phyloP scores from a whole-genome alignment of 1,140 invertebrate species.

The Phenacoccus solenopsis region DNA sequence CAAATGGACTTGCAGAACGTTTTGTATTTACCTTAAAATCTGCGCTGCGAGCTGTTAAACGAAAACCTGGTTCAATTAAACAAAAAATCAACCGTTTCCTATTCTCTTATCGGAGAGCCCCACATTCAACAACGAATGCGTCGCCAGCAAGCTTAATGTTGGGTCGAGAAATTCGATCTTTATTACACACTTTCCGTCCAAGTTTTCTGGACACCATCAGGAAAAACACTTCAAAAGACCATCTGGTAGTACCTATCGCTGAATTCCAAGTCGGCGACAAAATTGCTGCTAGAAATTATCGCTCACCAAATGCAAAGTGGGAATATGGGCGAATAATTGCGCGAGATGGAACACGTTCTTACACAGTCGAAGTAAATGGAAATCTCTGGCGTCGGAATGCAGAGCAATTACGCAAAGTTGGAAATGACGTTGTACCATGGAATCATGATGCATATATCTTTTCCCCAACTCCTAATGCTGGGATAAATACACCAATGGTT shows the following conservation, averaged over 20 bases:
- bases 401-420: too few species aligned
- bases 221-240: too few species aligned
- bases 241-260: too few species aligned
- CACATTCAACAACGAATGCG: not conserved
- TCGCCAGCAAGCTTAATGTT: not conserved
- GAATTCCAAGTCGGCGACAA: not conserved
- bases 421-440: too few species aligned
- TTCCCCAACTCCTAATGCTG: too few species aligned
- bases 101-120: not conserved
- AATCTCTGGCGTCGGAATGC: too few species aligned
- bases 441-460: too few species aligned
- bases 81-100: not conserved
- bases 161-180: not conserved
- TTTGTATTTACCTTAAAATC: slow-evolving; percentile 20
- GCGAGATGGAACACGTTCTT: too few species aligned
- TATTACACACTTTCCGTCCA: too few species aligned
- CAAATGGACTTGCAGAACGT: not conserved
- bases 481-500: too few species aligned
- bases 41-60: not conserved
- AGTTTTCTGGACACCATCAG: too few species aligned
- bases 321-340: not conserved
- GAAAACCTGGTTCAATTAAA: not conserved
- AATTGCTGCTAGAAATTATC: not conserved
- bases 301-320: not conserved
- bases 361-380: too few species aligned